A percentile compares a stretch with the other conserved stretches of the same genome.
phyloP scores from a whole-genome alignment of 2,888 invertebrate species.

The Cryptus armator region DNA sequence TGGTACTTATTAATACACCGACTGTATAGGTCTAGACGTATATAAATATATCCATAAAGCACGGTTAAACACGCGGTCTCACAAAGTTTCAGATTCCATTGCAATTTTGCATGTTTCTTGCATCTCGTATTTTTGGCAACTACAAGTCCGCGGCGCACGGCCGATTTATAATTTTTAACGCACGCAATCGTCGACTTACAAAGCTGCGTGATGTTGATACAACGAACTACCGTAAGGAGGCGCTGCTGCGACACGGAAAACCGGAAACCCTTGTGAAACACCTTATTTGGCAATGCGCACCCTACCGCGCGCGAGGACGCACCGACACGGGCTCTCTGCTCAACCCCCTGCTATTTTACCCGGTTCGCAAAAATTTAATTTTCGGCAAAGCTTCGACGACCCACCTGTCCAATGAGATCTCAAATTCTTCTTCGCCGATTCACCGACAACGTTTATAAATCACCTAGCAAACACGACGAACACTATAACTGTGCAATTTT shows the following conservation, averaged over 20 bases:
- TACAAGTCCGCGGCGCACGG: slow-evolving; percentile 71
- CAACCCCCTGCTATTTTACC: slow-evolving; percentile 32
- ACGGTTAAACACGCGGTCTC: slow-evolving; percentile 47
- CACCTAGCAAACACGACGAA: not conserved
- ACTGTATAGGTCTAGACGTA: slow-evolving; percentile 34
- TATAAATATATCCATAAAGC: slow-evolving; percentile 53
- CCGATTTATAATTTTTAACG: slow-evolving; percentile 77
- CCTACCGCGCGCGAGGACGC: slow-evolving; percentile 73
- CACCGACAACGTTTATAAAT: not conserved
- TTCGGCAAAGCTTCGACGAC: slow-evolving; percentile 16
- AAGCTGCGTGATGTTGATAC: slow-evolving; percentile 60
- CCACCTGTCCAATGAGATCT: not conserved
- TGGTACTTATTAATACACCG: slow-evolving; percentile 53
- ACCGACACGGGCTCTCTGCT: slow-evolving; percentile 29
- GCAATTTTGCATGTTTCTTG: slow-evolving; percentile 72
- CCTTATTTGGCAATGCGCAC: slow-evolving; percentile 90
- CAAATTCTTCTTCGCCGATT: slow-evolving; percentile 4
- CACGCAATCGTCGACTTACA: slow-evolving; percentile 68
- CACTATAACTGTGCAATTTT: slow-evolving; percentile 1
- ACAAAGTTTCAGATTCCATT: slow-evolving; percentile 68
- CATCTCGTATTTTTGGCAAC: slow-evolving; percentile 75
- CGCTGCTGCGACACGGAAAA: slow-evolving; percentile 83
- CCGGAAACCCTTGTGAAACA: slow-evolving; percentile 87
- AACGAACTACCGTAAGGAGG: slow-evolving; percentile 73
- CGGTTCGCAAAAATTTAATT: slow-evolving; percentile 5